These are phyloP conservation scores for Tor tambroides DNA, from an alignment of 2,113 vertebrate species.

Conservation along the genomic window DNA sequence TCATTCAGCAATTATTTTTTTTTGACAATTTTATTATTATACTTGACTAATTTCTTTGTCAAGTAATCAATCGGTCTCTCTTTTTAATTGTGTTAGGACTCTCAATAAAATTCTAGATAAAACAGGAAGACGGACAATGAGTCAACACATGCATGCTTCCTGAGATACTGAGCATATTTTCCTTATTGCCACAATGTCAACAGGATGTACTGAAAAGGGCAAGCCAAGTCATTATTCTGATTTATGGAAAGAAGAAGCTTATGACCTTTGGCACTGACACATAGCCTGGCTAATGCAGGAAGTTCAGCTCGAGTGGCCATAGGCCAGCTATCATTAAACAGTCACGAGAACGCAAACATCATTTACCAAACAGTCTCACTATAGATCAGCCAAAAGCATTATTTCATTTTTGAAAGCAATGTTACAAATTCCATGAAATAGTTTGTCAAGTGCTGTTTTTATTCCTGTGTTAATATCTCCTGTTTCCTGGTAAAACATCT, in stretches of 20 bases:
- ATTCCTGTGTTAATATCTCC: neutral
- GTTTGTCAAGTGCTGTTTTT: neutral
- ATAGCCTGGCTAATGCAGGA: neutral
- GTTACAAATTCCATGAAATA: neutral
- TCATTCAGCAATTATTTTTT: neutral
- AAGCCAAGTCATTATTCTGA: constrained; percentile 20
- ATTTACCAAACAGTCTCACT: neutral
- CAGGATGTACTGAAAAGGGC: constrained; percentile 3
- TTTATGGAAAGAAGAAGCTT: constrained; percentile 5
- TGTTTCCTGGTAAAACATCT: neutral
- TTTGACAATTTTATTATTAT: neutral
- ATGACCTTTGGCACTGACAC: constrained; percentile 13
- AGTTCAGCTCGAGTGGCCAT: neutral
- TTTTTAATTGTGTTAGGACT: neutral
- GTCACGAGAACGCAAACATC: neutral
- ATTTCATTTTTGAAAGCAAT: neutral
- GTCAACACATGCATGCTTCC: neutral
- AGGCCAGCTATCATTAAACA: constrained; percentile 26
- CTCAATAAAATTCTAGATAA: neutral
- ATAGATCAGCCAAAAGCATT: neutral
- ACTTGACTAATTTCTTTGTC: neutral
- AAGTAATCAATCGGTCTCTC: neutral
- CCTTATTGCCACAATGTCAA: neutral
- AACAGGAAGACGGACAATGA: constrained; percentile 11
- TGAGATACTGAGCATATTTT: neutral